Evolutionary conservation across 1,140 invertebrate species (phyloP).

Genomic region (Thalassaphorura encarpata): DNA sequence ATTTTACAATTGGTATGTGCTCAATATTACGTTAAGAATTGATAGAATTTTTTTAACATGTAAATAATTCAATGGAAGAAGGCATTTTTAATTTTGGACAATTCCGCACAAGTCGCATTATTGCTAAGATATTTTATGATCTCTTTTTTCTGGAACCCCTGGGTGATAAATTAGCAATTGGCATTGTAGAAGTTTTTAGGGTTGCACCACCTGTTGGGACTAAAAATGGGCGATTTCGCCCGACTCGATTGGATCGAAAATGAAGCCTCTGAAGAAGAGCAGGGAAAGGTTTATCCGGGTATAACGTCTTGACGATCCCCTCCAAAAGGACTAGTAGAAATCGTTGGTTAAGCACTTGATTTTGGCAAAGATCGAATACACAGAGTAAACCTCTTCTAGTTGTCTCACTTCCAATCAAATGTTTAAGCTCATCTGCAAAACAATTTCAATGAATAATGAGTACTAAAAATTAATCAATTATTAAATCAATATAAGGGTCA

Average conservation of each 20-base stretch:
- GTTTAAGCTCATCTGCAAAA: constrained; percentile 72
- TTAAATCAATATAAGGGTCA: no score
- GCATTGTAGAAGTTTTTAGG: not conserved
- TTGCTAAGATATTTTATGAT: not conserved
- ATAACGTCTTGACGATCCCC: constrained; percentile 61
- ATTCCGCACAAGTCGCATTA: no score
- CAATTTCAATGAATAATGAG: constrained; percentile 19
- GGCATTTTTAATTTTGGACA: no score
- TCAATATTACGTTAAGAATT: no score
- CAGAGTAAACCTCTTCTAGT: constrained; percentile 74
- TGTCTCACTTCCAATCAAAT: constrained; percentile 83
- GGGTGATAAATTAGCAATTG: constrained; percentile 2
- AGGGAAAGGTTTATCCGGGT: constrained; percentile 46
- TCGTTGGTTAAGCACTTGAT: constrained; percentile 70
- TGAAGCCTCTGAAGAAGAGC: constrained; percentile 28
- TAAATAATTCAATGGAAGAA: no score
- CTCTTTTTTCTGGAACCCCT: not conserved
- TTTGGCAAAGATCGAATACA: constrained; percentile 63
- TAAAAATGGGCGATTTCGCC: constrained; percentile 28
- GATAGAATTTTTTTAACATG: no score
- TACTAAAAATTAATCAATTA: not conserved
- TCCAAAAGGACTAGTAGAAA: constrained; percentile 80
- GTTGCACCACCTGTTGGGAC: not conserved
- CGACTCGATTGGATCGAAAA: constrained; percentile 28
- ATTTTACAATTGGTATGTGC: no score